A percentile compares a stretch with the other conserved stretches of the same genome.
These are phyloP conservation scores for Scolopax rusticola DNA, from an alignment of 2,797 vertebrate species.

Conservation along the genomic window DNA sequence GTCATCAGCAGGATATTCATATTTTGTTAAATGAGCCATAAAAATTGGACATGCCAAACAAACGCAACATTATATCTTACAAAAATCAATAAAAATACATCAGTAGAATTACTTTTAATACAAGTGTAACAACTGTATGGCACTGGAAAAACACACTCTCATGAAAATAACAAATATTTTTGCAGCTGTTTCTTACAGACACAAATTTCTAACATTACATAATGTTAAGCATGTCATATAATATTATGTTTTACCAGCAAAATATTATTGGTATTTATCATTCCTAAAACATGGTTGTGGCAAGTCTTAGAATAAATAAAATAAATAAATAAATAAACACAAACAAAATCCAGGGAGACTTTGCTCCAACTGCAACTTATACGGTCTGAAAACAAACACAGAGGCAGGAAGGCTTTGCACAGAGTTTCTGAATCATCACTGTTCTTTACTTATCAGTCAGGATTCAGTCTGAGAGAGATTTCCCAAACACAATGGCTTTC, in stretches of 20 bases:
- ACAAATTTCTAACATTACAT: not conserved
- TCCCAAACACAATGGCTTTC: not conserved
- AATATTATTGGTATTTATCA: not conserved
- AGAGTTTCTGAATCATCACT: not conserved
- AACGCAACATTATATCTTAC: not conserved
- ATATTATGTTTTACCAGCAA: not conserved
- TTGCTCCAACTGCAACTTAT: not conserved
- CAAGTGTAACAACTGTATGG: not conserved
- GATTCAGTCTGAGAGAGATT: not conserved
- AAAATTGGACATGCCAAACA: constrained; percentile 16
- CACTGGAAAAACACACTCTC: not conserved
- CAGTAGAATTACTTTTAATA: not conserved
- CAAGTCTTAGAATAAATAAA: not conserved
- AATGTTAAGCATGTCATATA: not conserved
- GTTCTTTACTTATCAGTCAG: not conserved
- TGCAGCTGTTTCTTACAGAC: not conserved
- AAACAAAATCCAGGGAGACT: not conserved
- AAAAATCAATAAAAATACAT: constrained; percentile 24
- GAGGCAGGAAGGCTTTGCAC: not conserved
- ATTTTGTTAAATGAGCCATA: constrained; percentile 35
- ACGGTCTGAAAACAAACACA: not conserved
- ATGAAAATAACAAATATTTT: constrained; percentile 18
- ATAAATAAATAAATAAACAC: not conserved
- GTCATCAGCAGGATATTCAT: not conserved
- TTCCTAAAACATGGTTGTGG: not conserved